Conservation (phyloP, 37 sponge, comb jelly and placozoan genomes). For the Beroe forskalii region DNA sequence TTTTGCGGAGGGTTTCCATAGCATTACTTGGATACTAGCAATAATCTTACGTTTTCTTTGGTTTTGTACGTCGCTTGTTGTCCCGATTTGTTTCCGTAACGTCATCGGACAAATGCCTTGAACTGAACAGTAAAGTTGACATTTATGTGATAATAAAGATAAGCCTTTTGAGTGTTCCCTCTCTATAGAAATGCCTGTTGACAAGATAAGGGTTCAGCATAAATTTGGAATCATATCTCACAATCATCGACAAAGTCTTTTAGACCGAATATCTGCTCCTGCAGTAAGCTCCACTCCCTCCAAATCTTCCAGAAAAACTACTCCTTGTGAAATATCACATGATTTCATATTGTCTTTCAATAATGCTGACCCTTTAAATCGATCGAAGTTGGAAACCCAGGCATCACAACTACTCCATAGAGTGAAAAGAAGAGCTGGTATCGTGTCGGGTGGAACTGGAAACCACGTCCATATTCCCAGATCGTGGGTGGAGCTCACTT, state of each 20-base stretch:
- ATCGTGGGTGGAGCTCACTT: slow-evolving; percentile 49
- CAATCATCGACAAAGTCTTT: slow-evolving; percentile 51
- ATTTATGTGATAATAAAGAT: background rate
- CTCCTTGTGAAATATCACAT: slow-evolving; percentile 57
- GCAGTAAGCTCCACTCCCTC: background rate
- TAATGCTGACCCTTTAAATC: background rate
- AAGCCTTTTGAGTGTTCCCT: too few relatives aligned
- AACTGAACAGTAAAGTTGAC: background rate
- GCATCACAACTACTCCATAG: slow-evolving; percentile 48
- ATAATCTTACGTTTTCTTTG: background rate
- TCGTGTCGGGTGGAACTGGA: slow-evolving; percentile 18
- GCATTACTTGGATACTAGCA: slow-evolving; percentile 25
- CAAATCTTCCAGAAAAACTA: background rate
- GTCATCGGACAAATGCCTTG: background rate
- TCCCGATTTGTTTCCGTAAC: too few relatives aligned
- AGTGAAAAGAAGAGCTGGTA: slow-evolving; percentile 26
- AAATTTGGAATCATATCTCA: slow-evolving; percentile 61
- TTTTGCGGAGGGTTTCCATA: slow-evolving; percentile 60
- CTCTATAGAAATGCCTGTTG: slow-evolving; percentile 66
- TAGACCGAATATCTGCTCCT: slow-evolving; percentile 47
- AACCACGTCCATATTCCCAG: slow-evolving; percentile 56
- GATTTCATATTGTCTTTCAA: slow-evolving; percentile 47
- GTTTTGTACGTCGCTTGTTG: too few relatives aligned
- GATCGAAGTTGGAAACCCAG: background rate
- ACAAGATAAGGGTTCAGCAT: slow-evolving; percentile 41